Evolutionary conservation across 1,140 invertebrate genomes (phyloP), one percentile per base, ranked within the genome.

Genomic region (Homalodisca vitripennis): DNA sequence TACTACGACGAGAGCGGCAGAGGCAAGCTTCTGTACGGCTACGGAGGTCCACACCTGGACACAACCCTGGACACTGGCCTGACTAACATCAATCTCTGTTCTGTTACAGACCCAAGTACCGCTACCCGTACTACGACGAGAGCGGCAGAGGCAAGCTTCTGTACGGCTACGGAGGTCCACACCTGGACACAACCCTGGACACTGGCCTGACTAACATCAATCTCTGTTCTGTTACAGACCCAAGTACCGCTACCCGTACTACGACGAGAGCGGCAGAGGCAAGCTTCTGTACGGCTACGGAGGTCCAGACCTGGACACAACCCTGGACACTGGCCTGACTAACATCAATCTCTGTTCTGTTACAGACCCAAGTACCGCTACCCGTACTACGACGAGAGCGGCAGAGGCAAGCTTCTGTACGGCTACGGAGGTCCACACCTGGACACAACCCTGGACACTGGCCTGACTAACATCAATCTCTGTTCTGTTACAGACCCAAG

Each of bases 51-150:
- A 20, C 89, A 93, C 75, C 80, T 94, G n/a, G n/a, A n/a, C n/a
- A n/a, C n/a, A n/a, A n/a, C n/a, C n/a, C n/a, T n/a, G n/a, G n/a
- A n/a, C n/a, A n/a, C n/a, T n/a, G n/a, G n/a, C n/a, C n/a, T n/a
- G n/a, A n/a, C n/a, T n/a, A n/a, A n/a, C n/a, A n/a, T n/a, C 34
- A 41, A 41, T 6, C 17, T 65, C 60, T 72, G 13, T 66, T 74
- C 77, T 75, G 70, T 84, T 84, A 68, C 83, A 94, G 92, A 76
- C 93, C 92, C 27, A 91, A 90, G 78, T 94, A 95, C 79, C 84
- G 93, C 64, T 95, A 94, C 79, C 93, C 93, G 1, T 94, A 94
- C 77, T 95, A 95, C 75, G 92, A 95, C 78, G 87, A 91, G 78
- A 89, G 92, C 77, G 93, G 93, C 27, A 87, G 85, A 77, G 93